Conservation (phyloP, 2,797 vertebrate genomes). For the Myripristis jacobus region DNA sequence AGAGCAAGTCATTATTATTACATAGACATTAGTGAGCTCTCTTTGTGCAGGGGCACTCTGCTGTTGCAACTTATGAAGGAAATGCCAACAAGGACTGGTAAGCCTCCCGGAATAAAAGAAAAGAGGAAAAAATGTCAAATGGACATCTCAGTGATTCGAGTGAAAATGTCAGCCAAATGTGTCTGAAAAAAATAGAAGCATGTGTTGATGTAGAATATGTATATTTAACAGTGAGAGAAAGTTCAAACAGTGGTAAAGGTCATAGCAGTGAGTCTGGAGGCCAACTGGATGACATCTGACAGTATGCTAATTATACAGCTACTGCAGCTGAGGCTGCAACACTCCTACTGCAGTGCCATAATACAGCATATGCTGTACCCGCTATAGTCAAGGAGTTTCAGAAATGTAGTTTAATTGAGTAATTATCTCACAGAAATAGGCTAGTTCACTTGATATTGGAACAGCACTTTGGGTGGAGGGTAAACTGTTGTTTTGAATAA, state of each 20-base stretch:
- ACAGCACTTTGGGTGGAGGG: slow-evolving; percentile 33
- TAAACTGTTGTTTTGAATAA: slow-evolving; percentile 57
- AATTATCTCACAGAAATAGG: slow-evolving; percentile 17
- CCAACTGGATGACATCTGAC: slow-evolving; percentile 68
- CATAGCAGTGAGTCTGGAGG: slow-evolving; percentile 62
- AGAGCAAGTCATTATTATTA: not conserved
- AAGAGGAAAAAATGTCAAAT: slow-evolving; percentile 51
- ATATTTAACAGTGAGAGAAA: slow-evolving; percentile 66
- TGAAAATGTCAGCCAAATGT: slow-evolving; percentile 78
- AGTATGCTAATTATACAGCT: slow-evolving; percentile 65
- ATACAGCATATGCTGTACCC: not conserved
- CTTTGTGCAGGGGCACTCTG: slow-evolving; percentile 24
- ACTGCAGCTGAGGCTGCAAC: slow-evolving; percentile 37
- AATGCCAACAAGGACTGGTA: slow-evolving; percentile 54
- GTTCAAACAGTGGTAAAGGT: slow-evolving; percentile 78
- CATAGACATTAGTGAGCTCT: slow-evolving; percentile 10
- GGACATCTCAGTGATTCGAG: slow-evolving; percentile 63
- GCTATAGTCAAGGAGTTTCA: slow-evolving; percentile 11
- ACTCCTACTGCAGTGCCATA: slow-evolving; percentile 13
- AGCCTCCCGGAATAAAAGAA: slow-evolving; percentile 49
- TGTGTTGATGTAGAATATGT: slow-evolving; percentile 57
- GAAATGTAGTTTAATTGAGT: slow-evolving; percentile 27
- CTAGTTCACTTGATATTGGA: slow-evolving; percentile 21
- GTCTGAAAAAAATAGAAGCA: slow-evolving; percentile 45
- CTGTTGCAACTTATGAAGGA: slow-evolving; percentile 26